Evolutionary conservation across 2,113 vertebrate species (phyloP).

Genomic region (Myodes glareolus): DNA sequence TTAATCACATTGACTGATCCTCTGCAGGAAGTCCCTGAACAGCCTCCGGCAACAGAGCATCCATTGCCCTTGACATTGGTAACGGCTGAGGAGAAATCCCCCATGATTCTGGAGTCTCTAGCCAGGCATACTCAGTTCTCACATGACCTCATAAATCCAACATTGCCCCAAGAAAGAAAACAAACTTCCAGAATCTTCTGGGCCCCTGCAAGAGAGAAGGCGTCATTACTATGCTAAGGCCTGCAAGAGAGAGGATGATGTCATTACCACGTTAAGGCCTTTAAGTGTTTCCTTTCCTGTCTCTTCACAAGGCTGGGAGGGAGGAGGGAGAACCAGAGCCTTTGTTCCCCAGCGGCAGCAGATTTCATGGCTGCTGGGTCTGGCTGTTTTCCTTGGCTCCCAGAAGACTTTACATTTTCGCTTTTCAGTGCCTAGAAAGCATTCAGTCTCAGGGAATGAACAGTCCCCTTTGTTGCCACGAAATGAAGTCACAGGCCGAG

Average conservation of each 20-base stretch:
- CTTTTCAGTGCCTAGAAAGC: conserved; percentile 19
- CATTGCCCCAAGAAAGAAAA: conserved; percentile 11
- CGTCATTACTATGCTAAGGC: neutral
- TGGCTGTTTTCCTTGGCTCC: conserved; percentile 38
- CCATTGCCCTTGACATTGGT: neutral
- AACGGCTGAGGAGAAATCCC: neutral
- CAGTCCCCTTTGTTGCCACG: neutral
- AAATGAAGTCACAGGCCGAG: conserved; percentile 5
- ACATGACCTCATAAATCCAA: neutral
- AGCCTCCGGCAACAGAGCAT: neutral
- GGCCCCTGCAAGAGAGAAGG: neutral
- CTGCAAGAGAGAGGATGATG: neutral
- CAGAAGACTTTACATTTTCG: neutral
- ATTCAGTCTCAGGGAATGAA: conserved; percentile 3
- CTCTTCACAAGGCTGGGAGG: neutral
- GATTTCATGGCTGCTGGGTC: neutral
- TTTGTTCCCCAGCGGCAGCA: neutral
- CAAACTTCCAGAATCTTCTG: neutral
- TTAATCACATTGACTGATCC: neutral
- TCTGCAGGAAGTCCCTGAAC: neutral
- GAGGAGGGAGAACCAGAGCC: neutral
- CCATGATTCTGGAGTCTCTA: neutral
- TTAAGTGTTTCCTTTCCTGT: neutral
- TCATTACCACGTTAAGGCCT: neutral
- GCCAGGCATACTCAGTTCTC: neutral